Conservation (phyloP, 2,113 vertebrate genomes). For the Nymphicus hollandicus region DNA sequence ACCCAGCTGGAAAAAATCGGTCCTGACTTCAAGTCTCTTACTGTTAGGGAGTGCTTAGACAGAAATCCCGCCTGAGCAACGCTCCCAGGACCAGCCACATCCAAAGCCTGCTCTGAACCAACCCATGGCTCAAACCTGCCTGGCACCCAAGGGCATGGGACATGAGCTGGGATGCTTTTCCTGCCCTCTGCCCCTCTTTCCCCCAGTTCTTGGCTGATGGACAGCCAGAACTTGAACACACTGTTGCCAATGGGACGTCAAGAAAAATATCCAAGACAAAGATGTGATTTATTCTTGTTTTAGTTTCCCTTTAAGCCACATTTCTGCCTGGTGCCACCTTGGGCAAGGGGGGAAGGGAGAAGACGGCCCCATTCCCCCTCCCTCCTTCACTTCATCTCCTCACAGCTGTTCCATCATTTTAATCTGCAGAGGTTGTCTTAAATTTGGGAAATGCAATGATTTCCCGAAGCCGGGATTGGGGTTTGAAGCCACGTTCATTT, state of each 20-base stretch:
- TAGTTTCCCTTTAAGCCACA: neutral
- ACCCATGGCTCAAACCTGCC: neutral
- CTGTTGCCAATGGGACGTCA: neutral
- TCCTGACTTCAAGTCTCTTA: slow-evolving; percentile 62
- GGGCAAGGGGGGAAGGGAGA: neutral
- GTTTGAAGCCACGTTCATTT: neutral
- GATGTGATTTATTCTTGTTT: fast-evolving
- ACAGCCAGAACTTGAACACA: fast-evolving
- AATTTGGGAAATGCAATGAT: slow-evolving; percentile 8
- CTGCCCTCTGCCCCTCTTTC: neutral
- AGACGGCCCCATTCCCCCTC: neutral
- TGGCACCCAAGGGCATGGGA: neutral
- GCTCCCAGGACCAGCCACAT: neutral
- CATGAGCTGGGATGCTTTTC: neutral
- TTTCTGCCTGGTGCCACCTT: neutral
- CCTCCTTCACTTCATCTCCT: neutral
- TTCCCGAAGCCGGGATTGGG: neutral
- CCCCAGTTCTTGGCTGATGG: neutral
- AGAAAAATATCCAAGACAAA: neutral
- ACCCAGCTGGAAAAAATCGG: slow-evolving; percentile 54
- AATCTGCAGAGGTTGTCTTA: slow-evolving; percentile 45
- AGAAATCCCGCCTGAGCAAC: neutral
- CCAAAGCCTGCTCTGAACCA: neutral
- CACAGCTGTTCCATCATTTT: slow-evolving; percentile 39
- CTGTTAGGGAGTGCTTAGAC: neutral